A percentile compares a stretch with the other conserved stretches of the same genome.
Conservation (phyloP, 2,113 vertebrate species). For the Phyllostomus discolor region DNA sequence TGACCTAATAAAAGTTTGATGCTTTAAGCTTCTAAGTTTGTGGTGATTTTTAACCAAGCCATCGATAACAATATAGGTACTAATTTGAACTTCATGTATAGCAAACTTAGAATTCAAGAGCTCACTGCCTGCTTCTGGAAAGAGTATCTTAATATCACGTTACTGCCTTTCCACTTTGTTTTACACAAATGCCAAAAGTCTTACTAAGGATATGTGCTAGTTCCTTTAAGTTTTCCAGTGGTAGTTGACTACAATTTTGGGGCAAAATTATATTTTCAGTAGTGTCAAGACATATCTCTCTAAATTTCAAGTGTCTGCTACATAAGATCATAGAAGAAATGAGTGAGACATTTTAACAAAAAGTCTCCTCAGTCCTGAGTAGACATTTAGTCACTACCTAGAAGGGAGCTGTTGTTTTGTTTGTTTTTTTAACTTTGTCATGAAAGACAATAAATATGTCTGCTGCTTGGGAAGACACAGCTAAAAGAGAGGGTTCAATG, state of each 20-base stretch:
- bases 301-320: conserved; percentile 6
- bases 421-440: neutral
- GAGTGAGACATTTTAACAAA: neutral
- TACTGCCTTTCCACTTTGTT: neutral
- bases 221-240: neutral
- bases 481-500: neutral
- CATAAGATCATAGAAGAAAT: neutral
- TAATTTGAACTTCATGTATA: neutral
- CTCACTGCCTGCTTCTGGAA: neutral
- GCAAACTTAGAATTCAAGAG: neutral
- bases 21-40: neutral
- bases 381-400: neutral
- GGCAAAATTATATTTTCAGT: neutral
- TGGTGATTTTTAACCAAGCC: neutral
- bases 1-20: neutral
- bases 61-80: neutral
- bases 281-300: neutral
- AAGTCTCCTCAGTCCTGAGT: neutral
- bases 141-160: neutral
- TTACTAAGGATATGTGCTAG: neutral
- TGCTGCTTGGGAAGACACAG: neutral
- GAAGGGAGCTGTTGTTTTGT: neutral
- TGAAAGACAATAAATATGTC: neutral
- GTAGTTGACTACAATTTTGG: neutral
- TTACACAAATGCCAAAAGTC: neutral